phyloP scores from a whole-genome alignment of 2,797 vertebrate species.

The Falco biarmicus region DNA sequence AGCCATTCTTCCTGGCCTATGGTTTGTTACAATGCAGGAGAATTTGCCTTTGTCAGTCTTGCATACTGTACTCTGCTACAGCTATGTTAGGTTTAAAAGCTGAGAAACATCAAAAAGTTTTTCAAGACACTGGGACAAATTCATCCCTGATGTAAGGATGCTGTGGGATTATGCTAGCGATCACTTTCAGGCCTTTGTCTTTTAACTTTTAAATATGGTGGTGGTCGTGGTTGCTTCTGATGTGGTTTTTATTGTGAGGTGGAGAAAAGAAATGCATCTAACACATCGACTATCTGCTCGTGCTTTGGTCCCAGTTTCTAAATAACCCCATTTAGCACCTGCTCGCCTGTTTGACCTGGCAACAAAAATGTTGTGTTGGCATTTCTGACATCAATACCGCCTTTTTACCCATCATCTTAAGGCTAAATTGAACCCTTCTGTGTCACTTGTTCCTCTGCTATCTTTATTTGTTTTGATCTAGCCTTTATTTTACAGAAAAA shows the following conservation, averaged over 20 bases:
- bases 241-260: not conserved
- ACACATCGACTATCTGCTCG: not conserved
- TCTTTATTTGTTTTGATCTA: slow-evolving; percentile 36
- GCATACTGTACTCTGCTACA: not conserved
- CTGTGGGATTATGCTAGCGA: not conserved
- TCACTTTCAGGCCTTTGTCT: not conserved
- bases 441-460: not conserved
- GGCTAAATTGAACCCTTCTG: slow-evolving; percentile 37
- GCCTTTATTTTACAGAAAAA: slow-evolving; percentile 12
- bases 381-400: slow-evolving; percentile 18
- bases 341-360: not conserved
- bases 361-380: slow-evolving; percentile 21
- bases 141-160: not conserved
- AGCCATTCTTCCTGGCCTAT: not conserved
- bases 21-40: not conserved
- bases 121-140: not conserved
- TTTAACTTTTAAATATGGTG: not conserved
- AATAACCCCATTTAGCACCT: slow-evolving; percentile 41
- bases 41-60: not conserved
- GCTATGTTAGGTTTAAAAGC: not conserved
- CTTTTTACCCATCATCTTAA: slow-evolving; percentile 27
- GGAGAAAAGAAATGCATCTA: not conserved
- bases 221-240: not conserved
- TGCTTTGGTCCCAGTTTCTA: not conserved
- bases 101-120: not conserved